Conservation (phyloP, 92 coral and sea anemone species). For the Zoanthus sansibaricus region DNA sequence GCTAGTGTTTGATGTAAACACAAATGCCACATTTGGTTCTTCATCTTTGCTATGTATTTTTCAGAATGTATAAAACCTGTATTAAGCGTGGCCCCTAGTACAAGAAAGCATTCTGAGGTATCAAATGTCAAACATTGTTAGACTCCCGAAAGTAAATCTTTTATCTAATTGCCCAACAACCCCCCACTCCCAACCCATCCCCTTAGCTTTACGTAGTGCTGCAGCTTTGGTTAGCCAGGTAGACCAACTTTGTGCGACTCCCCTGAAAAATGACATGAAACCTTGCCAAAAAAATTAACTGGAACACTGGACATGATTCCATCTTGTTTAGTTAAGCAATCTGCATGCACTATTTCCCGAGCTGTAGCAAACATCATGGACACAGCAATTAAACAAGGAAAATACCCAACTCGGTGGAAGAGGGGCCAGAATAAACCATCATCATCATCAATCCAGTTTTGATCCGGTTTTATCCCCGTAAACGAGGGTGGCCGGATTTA, state of each 20-base stretch:
- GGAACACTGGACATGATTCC: background rate
- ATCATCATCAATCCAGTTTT: too few species aligned
- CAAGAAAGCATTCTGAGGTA: slow-evolving; percentile 19
- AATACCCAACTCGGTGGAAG: too few species aligned
- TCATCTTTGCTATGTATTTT: background rate
- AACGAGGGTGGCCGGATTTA: too few species aligned
- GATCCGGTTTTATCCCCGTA: too few species aligned
- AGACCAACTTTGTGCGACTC: slow-evolving; percentile 32
- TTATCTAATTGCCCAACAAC: slow-evolving; percentile 25
- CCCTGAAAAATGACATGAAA: slow-evolving; percentile 8
- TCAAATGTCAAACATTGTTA: slow-evolving; percentile 32
- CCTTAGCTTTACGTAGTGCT: background rate
- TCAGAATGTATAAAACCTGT: background rate
- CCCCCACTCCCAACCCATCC: background rate
- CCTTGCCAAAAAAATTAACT: slow-evolving; percentile 22
- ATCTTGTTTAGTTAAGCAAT: too few species aligned
- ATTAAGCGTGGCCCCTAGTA: background rate
- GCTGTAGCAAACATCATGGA: too few species aligned
- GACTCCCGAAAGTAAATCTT: slow-evolving; percentile 25
- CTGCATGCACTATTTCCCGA: too few species aligned
- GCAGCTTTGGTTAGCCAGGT: too few species aligned
- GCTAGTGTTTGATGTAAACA: too few species aligned
- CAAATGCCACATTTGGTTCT: background rate
- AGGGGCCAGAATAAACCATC: too few species aligned
- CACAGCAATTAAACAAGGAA: too few species aligned